These are phyloP conservation scores for Eulemur coronatus DNA, from an alignment of 2,797 vertebrate species.

Conservation along the genomic window DNA sequence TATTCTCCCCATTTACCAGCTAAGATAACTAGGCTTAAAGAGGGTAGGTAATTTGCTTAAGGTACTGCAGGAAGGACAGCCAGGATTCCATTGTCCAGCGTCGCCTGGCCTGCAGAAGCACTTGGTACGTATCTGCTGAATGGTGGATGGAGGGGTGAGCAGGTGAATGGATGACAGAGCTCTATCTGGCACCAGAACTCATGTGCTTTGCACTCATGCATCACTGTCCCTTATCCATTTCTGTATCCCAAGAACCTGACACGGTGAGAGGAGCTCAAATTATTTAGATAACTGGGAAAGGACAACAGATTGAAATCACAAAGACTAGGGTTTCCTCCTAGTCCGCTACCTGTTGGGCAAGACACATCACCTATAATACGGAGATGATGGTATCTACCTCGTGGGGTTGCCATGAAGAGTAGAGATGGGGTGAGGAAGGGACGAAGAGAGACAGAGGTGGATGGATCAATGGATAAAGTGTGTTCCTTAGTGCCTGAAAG, in stretches of 20 bases:
- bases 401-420: neutral
- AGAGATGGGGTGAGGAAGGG: no score
- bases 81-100: neutral
- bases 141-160: neutral
- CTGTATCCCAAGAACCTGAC: neutral
- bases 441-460: accelerated
- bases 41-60: neutral
- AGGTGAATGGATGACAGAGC: accelerated
- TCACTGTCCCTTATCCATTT: neutral
- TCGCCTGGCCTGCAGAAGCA: neutral
- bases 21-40: neutral
- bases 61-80: neutral
- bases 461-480: neutral
- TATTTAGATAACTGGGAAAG: neutral
- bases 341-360: neutral
- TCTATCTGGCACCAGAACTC: neutral
- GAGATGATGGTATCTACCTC: neutral
- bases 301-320: neutral
- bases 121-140: neutral
- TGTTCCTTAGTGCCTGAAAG: neutral
- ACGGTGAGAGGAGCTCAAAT: neutral
- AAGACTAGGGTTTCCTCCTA: neutral
- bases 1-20: neutral
- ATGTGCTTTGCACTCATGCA: no score
- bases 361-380: neutral